Conservation (phyloP, 2,113 vertebrate genomes). For the Polypterus senegalus region DNA sequence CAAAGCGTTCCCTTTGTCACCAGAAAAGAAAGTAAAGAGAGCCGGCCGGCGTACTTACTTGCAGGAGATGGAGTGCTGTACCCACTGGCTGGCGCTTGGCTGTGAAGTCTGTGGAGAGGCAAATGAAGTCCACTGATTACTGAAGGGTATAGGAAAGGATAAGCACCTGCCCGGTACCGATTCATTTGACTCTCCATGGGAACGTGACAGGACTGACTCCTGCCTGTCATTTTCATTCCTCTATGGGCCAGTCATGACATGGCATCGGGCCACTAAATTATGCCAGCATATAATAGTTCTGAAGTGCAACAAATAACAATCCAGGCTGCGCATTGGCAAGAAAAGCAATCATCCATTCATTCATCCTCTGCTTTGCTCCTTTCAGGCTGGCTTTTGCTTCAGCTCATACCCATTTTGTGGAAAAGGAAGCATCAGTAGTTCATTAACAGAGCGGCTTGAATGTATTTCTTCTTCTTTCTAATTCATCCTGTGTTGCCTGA, state of each 20-base stretch:
- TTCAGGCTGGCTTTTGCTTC: neutral
- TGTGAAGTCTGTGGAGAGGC: conserved; percentile 60
- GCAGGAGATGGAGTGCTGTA: conserved; percentile 75
- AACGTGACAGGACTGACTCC: conserved; percentile 60
- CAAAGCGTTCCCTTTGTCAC: too few relatives aligned
- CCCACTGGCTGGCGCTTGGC: conserved; percentile 61
- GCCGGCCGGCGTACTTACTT: conserved; percentile 55
- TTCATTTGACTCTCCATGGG: conserved; percentile 77
- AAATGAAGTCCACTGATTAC: conserved; percentile 76
- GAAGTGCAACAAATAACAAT: neutral
- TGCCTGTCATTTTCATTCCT: conserved; percentile 72
- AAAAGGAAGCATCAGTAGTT: too few relatives aligned
- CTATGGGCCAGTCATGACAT: conserved; percentile 17
- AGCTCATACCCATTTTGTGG: neutral
- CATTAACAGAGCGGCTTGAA: too few relatives aligned
- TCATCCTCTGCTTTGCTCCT: neutral
- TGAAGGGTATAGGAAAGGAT: conserved; percentile 78
- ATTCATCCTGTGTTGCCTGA: too few relatives aligned
- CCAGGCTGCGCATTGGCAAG: neutral
- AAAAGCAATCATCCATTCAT: neutral
- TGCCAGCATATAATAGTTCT: conserved; percentile 1
- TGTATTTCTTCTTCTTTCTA: too few relatives aligned
- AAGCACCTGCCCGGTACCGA: conserved; percentile 69
- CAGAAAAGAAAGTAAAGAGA: too few relatives aligned
- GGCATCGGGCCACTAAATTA: conserved; percentile 11